Evolutionary conservation across 1,140 invertebrate genomes (phyloP), one percentile per base, ranked within the genome.

Genomic region (Kradibia gibbosae): DNA sequence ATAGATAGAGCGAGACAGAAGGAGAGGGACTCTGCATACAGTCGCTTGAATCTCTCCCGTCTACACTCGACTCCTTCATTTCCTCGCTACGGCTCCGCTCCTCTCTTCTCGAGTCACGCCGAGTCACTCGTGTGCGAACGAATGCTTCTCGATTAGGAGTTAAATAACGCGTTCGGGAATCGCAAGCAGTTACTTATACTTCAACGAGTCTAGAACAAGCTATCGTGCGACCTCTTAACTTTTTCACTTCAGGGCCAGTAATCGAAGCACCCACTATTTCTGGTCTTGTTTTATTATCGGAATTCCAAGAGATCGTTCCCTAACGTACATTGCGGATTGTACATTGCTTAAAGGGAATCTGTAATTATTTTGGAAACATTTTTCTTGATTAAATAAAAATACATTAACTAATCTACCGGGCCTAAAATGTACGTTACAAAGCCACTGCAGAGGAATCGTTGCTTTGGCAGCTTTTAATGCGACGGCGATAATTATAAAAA

Each of bases 141-240:
- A 88, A 86, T 86, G 85, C 86, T 84, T 81, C 87, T 88, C 88
- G 89, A 90, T 89, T 89, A 89, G 84, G 85, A 86, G 86, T 89
- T 90, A 90, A 90, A 89, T 89, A 87, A 85, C 83, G 85, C 83
- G 34, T 82, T 77, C 60, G 45, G 28, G 74, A 78, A 78, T 82
- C 72, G 62, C 73, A 72, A 80, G 39, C n/a, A 39, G 25, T 80
- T 80, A 60, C 53, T 80, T 73, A 73, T 55, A 60, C 78, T 72
- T 62, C 70, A 39, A 22, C 53, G 78, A 80, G 22, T 28, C 1
- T 65, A n/a, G 53, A 53, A 34, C 28, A 45, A 25, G 28, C 17
- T 77, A 67, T 77, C 75, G 75, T 1, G 3, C 55, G 55, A 75
- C 36, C 31, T 75, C 62, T 45, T 76, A 76, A 76, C 36, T 62